Conservation (phyloP, 2,113 vertebrate genomes). For the Heterochromis multidens region DNA sequence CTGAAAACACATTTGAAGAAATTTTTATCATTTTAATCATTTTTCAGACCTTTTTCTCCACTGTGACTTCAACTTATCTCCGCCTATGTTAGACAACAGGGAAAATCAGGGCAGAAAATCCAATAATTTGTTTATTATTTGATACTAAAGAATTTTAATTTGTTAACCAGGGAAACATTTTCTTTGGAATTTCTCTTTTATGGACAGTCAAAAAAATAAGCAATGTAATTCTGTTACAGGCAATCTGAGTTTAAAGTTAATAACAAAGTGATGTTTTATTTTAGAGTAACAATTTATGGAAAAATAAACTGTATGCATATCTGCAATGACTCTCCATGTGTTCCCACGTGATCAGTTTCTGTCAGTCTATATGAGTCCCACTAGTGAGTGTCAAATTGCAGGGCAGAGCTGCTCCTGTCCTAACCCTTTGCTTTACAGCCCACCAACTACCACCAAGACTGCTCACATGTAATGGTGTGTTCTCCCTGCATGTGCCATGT, state of each 20-base stretch:
- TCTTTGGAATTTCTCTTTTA: neutral
- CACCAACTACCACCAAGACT: neutral
- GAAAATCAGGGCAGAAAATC: neutral
- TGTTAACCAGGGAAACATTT: conserved; percentile 5
- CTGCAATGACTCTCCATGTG: neutral
- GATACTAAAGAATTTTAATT: conserved; percentile 12
- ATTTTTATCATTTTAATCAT: conserved; percentile 30
- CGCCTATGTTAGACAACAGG: neutral
- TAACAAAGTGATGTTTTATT: neutral
- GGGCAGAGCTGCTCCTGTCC: conserved; percentile 47
- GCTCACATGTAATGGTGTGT: conserved; percentile 30
- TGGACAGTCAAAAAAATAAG: neutral
- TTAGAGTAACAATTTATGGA: neutral
- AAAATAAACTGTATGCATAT: neutral
- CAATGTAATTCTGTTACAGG: neutral
- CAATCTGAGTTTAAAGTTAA: neutral
- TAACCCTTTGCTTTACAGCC: conserved; percentile 30
- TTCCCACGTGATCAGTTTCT: neutral
- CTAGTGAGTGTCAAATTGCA: conserved; percentile 40
- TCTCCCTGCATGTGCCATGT: conserved; percentile 46
- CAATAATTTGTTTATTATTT: conserved; percentile 34
- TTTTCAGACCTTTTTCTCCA: neutral
- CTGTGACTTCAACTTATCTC: neutral
- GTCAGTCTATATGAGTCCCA: conserved; percentile 25
- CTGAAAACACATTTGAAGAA: conserved; percentile 21